A percentile compares a stretch with the other conserved stretches of the same genome.
phyloP scores from a whole-genome alignment of 2,113 vertebrate species.

The Nannobrachium achirus region DNA sequence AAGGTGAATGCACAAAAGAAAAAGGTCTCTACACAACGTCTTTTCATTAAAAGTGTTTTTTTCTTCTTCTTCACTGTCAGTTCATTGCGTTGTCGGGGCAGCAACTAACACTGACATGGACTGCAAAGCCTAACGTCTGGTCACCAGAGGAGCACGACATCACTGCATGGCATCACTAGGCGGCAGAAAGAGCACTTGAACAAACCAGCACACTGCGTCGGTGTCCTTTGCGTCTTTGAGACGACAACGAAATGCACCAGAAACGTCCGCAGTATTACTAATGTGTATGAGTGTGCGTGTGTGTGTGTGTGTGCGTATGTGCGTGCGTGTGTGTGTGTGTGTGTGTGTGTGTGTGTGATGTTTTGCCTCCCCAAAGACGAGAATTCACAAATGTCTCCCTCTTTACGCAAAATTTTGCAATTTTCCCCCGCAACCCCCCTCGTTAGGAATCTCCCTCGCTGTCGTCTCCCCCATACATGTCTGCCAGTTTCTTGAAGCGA shows the following conservation, averaged over 20 bases:
- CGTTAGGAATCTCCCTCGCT: constrained; percentile 91
- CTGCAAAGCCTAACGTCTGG: constrained; percentile 64
- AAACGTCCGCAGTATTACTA: constrained; percentile 19
- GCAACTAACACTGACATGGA: constrained; percentile 65
- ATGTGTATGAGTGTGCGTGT: constrained; percentile 53
- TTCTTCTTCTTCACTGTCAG: constrained; percentile 26
- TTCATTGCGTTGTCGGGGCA: no score
- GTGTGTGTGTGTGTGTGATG: constrained; percentile 50
- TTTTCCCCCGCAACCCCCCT: constrained; percentile 19
- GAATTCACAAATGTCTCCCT: background rate
- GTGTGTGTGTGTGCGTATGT: constrained; percentile 50
- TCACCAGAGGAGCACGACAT: constrained; percentile 37
- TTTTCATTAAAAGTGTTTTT: constrained; percentile 12
- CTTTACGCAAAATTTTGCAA: background rate
- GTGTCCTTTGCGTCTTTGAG: constrained; percentile 17
- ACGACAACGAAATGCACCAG: constrained; percentile 23
- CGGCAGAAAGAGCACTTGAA: constrained; percentile 39
- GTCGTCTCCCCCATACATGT: constrained; percentile 92
- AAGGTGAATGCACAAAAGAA: constrained; percentile 62
- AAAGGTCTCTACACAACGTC: constrained; percentile 53
- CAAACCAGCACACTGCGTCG: constrained; percentile 16
- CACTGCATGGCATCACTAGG: constrained; percentile 37
- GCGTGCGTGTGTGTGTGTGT: constrained; percentile 52
- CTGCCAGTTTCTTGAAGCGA: constrained; percentile 94
- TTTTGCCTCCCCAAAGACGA: background rate